phyloP scores from a whole-genome alignment of 2,797 vertebrate genomes.

The Emys orbicularis region DNA sequence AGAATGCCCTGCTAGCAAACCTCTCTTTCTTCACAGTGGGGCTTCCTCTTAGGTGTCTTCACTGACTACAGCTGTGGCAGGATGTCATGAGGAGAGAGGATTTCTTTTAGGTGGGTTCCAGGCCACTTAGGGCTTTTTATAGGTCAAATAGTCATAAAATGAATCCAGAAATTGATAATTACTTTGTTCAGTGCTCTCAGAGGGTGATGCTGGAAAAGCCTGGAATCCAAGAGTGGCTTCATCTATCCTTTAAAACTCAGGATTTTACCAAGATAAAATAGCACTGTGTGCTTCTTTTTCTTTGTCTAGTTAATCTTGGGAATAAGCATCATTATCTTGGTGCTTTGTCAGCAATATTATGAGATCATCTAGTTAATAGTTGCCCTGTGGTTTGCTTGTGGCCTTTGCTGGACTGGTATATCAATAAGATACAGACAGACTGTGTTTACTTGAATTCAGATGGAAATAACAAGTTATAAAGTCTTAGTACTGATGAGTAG shows the following conservation, averaged over 20 bases:
- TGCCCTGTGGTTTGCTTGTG: not conserved
- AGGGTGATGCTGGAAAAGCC: not conserved
- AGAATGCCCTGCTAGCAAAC: too few species aligned
- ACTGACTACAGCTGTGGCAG: too few species aligned
- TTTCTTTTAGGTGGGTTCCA: too few species aligned
- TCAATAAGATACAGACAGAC: not conserved
- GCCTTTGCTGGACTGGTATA: not conserved
- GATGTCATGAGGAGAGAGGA: too few species aligned
- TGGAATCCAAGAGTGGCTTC: not conserved
- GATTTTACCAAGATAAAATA: not conserved
- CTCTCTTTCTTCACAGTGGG: too few species aligned
- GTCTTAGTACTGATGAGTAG: not conserved
- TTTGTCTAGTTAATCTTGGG: not conserved
- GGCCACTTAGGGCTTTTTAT: too few species aligned
- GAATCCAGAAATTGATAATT: not conserved
- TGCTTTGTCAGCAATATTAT: not conserved
- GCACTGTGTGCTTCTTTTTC: not conserved
- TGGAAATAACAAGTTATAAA: not conserved
- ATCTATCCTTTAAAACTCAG: not conserved
- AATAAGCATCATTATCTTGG: not conserved
- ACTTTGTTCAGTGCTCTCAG: not conserved
- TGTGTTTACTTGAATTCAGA: not conserved
- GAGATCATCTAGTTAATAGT: not conserved
- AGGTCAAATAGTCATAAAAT: not conserved
- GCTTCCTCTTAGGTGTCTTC: too few species aligned